These are phyloP conservation scores for Colistium nudipinnis DNA, from an alignment of 2,113 vertebrate species.

Conservation along the genomic window DNA sequence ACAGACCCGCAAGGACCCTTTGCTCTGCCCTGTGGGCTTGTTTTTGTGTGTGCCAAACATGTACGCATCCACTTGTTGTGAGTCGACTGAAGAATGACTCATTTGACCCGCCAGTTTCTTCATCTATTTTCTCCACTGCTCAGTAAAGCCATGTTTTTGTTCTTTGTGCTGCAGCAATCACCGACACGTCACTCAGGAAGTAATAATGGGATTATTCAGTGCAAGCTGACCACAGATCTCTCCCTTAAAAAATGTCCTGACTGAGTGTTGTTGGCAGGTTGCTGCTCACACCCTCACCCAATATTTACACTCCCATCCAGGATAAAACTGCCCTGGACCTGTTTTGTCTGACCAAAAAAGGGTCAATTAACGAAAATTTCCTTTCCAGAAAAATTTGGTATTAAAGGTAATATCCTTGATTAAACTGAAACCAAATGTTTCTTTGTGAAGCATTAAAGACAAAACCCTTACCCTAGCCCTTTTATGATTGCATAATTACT, in stretches of 20 bases:
- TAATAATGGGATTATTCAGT: conserved; percentile 65
- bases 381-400: background rate
- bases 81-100: conserved; percentile 57
- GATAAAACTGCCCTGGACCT: background rate
- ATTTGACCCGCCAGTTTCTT: conserved; percentile 36
- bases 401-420: background rate
- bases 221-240: conserved; percentile 58
- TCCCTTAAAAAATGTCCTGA: conserved; percentile 51
- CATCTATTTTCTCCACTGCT: conserved; percentile 13
- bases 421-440: background rate
- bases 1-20: conserved; percentile 57
- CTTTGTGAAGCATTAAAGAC: background rate
- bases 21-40: conserved; percentile 62
- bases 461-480: background rate
- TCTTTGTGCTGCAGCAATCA: conserved; percentile 53
- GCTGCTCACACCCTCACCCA: conserved; percentile 21
- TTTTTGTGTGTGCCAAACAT: conserved; percentile 59
- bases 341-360: conserved; percentile 5
- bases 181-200: conserved; percentile 57
- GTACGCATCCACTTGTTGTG: conserved; percentile 46
- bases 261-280: conserved; percentile 57
- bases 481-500: background rate
- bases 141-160: conserved; percentile 47
- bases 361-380: too few species aligned
- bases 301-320: conserved; percentile 43